Conservation (phyloP, 2,888 invertebrate species). For the Aplocera efformata region DNA sequence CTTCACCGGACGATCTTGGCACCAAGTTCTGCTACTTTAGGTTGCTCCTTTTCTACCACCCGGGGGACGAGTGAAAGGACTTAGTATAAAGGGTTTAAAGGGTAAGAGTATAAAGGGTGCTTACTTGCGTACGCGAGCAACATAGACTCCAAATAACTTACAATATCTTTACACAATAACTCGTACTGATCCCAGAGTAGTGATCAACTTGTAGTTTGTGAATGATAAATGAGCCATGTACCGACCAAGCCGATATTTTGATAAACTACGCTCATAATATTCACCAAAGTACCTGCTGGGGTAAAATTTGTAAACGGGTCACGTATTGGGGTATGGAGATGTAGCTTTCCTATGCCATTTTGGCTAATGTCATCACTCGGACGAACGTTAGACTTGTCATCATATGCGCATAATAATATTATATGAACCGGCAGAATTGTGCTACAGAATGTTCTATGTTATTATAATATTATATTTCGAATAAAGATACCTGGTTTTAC, state of each 20-base stretch:
- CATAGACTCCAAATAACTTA: too few relatives aligned
- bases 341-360: conserved; percentile 61
- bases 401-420: conserved; percentile 25
- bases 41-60: too few relatives aligned
- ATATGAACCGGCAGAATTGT: too few relatives aligned
- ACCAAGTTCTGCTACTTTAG: too few relatives aligned
- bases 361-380: conserved; percentile 59
- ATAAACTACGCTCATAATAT: conserved; percentile 65
- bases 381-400: conserved; percentile 42
- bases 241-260: conserved; percentile 54
- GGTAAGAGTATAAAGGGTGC: too few relatives aligned
- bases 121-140: too few relatives aligned
- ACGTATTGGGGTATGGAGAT: conserved; percentile 52
- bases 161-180: conserved; percentile 41
- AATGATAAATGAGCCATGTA: conserved; percentile 42
- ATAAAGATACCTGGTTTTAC: too few relatives aligned
- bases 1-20: too few relatives aligned
- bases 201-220: conserved; percentile 59
- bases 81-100: too few relatives aligned
- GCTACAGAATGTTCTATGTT: too few relatives aligned
- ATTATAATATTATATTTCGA: too few relatives aligned
- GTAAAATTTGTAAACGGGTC: conserved; percentile 42
- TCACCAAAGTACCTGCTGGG: conserved; percentile 37
- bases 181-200: conserved; percentile 47
- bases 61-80: too few relatives aligned